A percentile compares a stretch with the other conserved stretches of the same genome.
Evolutionary conservation across 2,888 invertebrate genomes (phyloP).

Genomic region (Drosophila koepferae): DNA sequence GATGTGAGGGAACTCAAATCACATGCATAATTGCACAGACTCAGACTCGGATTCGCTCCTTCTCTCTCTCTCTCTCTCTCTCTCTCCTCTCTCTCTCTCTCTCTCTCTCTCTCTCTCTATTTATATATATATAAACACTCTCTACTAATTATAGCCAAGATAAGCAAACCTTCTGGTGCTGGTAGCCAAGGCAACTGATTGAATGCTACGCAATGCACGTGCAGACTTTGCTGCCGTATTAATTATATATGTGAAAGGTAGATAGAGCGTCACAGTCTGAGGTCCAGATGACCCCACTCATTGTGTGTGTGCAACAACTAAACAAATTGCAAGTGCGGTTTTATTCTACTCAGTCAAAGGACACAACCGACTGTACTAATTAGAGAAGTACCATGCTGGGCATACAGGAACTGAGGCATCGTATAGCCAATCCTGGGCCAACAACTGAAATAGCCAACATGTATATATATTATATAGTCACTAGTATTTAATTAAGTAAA

Average conservation of each 20-base stretch:
- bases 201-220: background rate
- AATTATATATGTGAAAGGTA: conserved; percentile 4
- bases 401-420: background rate
- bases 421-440: background rate
- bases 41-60: too few species aligned
- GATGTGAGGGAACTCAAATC: background rate
- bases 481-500: too few species aligned
- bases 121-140: background rate
- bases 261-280: background rate
- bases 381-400: background rate
- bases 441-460: too few species aligned
- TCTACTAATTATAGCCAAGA: background rate
- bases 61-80: background rate
- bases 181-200: conserved; percentile 7
- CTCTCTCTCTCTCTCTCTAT: background rate
- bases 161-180: conserved; percentile 2
- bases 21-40: background rate
- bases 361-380: background rate
- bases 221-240: background rate
- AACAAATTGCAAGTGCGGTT: conserved; percentile 6
- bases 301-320: conserved; percentile 2
- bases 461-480: too few species aligned
- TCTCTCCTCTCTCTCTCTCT: background rate
- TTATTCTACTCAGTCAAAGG: conserved; percentile 2
- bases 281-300: background rate